Evolutionary conservation across 2,113 vertebrate species (phyloP).

Genomic region (Urocitellus parryii): DNA sequence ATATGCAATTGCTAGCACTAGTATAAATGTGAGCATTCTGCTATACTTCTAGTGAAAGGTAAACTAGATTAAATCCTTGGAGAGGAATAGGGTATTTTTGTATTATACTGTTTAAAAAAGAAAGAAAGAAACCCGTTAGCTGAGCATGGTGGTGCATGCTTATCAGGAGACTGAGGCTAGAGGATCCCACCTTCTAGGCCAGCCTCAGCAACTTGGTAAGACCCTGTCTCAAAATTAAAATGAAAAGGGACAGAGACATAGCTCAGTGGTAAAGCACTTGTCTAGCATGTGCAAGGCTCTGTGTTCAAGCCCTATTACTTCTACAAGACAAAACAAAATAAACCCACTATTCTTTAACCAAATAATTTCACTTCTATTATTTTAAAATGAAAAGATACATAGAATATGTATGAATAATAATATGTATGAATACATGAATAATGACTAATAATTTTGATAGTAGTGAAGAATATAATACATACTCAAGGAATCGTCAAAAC

Average conservation of each 20-base stretch:
- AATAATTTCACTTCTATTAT: neutral
- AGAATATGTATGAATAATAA: no score
- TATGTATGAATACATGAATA: neutral
- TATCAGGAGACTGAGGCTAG: neutral
- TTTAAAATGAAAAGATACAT: neutral
- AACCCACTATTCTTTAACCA: neutral
- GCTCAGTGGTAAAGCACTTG: neutral
- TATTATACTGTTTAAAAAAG: neutral
- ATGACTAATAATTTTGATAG: neutral
- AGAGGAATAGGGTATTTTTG: neutral
- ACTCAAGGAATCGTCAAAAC: neutral
- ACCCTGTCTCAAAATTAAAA: no score
- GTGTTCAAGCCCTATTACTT: no score
- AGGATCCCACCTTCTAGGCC: neutral
- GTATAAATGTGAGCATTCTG: neutral
- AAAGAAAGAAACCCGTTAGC: neutral
- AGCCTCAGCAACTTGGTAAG: neutral
- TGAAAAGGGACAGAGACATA: neutral
- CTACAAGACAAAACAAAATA: no score
- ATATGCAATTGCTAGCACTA: neutral
- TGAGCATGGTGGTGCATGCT: neutral
- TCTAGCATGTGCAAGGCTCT: neutral
- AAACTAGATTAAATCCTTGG: neutral
- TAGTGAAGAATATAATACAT: neutral
- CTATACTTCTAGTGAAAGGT: constrained; percentile 12